phyloP scores from a whole-genome alignment of 1,140 invertebrate genomes.

The Danaus plexippus region DNA sequence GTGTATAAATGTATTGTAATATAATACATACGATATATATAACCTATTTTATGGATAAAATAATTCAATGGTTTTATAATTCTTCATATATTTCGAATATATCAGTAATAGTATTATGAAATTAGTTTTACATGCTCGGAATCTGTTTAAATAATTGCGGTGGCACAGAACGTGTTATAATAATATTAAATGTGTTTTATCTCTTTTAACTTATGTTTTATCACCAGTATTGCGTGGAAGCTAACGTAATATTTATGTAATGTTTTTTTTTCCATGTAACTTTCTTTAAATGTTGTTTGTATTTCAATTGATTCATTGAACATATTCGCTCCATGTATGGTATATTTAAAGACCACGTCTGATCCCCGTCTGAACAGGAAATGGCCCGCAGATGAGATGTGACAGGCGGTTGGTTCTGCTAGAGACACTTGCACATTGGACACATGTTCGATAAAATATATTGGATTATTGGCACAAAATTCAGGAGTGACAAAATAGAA shows the following conservation, averaged over 20 bases:
- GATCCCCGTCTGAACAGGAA: conserved; percentile 57
- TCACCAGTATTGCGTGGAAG: too few species aligned
- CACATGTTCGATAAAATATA: conserved; percentile 1
- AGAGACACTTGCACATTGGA: conserved; percentile 4
- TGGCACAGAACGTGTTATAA: too few species aligned
- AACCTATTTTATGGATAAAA: too few species aligned
- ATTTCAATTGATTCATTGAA: conserved; percentile 11
- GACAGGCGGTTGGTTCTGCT: conserved; percentile 13
- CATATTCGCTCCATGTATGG: neutral
- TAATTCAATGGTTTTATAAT: neutral
- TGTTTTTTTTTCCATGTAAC: too few species aligned
- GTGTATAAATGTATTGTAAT: too few species aligned
- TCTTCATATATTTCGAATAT: neutral
- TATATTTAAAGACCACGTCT: conserved; percentile 33
- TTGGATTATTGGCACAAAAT: neutral
- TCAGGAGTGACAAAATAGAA: neutral
- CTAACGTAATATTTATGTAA: too few species aligned
- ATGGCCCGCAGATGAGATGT: conserved; percentile 54
- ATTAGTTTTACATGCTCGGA: too few species aligned
- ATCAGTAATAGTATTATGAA: too few species aligned
- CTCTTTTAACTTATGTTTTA: too few species aligned
- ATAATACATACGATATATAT: too few species aligned
- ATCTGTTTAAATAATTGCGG: too few species aligned
- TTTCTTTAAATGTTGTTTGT: conserved; percentile 1
- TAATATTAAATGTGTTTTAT: too few species aligned